Evolutionary conservation across 2,113 vertebrate species (phyloP).

Genomic region (cat (Felis catus)): F.catus_Fca126_mat1.0 CM031419.1:169451501-169452000

Average conservation of each 20-base stretch:
- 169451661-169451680: not conserved
- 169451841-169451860: conserved; percentile 7
- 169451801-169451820: not conserved
- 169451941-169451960: not conserved
- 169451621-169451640: not conserved
- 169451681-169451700: not conserved
- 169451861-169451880: conserved; percentile 3
- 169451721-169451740: not conserved
- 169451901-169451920: not conserved
- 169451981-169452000: not conserved
- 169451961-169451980: not conserved
- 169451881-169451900: not conserved
- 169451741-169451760: not conserved
- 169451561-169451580: not conserved
- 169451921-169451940: not conserved
- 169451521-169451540: not conserved
- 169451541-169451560: not conserved
- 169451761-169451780: not conserved
- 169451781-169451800: not conserved
- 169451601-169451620: conserved; percentile 6
- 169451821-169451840: conserved; percentile 11
- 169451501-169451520: not conserved
- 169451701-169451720: not conserved
- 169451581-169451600: not conserved
- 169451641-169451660: not conserved